Evolutionary conservation across 2,113 vertebrate genomes (phyloP).

Genomic region (Peromyscus californicus): DNA sequence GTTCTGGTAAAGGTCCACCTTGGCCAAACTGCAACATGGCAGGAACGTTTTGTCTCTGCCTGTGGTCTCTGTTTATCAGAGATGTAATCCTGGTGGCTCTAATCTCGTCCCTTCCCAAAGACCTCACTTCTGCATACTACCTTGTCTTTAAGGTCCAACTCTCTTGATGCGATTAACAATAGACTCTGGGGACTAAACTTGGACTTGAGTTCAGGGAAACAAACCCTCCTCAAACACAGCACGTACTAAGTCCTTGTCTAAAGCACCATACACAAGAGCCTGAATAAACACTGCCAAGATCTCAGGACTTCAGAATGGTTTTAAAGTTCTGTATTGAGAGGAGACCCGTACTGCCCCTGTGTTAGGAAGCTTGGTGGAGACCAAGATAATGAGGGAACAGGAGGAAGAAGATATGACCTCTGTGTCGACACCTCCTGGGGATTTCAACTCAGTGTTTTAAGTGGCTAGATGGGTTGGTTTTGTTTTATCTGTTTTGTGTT

Average conservation of each 20-base stretch:
- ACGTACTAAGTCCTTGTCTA: not conserved
- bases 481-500: slow-evolving; percentile 23
- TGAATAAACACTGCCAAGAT: not conserved
- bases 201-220: not conserved
- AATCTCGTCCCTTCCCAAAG: not conserved
- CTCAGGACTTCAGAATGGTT: not conserved
- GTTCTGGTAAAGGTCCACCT: not conserved
- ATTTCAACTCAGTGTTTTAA: not conserved
- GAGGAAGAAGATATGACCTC: not conserved
- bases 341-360: not conserved
- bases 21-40: no score
- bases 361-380: not conserved
- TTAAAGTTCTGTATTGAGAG: not conserved
- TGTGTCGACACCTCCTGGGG: not conserved
- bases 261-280: not conserved
- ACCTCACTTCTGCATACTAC: not conserved
- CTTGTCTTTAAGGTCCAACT: not conserved
- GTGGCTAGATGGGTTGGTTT: not conserved
- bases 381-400: not conserved
- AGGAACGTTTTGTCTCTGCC: not conserved
- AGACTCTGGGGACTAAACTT: not conserved
- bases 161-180: not conserved
- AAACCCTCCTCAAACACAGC: not conserved
- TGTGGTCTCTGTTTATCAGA: not conserved
- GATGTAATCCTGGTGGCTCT: not conserved